A percentile compares a stretch with the other conserved stretches of the same genome.
Evolutionary conservation across 2,113 vertebrate species (phyloP).

Genomic region (Potamarius usumacintae): DNA sequence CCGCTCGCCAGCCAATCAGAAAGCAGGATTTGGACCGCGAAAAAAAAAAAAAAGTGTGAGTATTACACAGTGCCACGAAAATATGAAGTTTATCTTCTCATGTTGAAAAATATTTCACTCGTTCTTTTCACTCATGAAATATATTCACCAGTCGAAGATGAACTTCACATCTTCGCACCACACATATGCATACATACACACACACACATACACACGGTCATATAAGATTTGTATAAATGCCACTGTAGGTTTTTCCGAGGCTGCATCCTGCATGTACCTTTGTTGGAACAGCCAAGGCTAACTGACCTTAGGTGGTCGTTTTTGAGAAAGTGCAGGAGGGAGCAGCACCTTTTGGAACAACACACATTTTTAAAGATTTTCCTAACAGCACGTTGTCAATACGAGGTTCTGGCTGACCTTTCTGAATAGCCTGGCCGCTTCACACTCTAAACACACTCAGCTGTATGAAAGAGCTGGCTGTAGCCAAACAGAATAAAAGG

Average conservation of each 20-base stretch:
- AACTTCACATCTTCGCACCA: too few species aligned
- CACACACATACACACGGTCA: neutral
- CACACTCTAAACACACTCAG: conserved; percentile 38
- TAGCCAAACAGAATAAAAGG: conserved; percentile 41
- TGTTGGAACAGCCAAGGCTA: conserved; percentile 6
- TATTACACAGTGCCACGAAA: too few species aligned
- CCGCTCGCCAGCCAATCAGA: too few species aligned
- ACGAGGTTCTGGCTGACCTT: conserved; percentile 51
- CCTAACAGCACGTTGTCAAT: conserved; percentile 45
- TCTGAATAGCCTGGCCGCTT: conserved; percentile 26
- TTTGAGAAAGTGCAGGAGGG: conserved; percentile 32
- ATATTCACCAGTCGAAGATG: too few species aligned
- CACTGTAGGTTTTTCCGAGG: neutral
- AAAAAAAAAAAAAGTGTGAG: too few species aligned
- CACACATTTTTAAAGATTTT: conserved; percentile 51
- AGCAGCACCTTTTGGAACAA: conserved; percentile 47
- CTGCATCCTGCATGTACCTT: neutral
- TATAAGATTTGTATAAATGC: neutral
- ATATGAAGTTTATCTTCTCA: too few species aligned
- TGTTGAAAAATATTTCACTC: too few species aligned
- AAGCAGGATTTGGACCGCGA: too few species aligned
- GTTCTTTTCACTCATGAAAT: too few species aligned
- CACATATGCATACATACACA: too few species aligned
- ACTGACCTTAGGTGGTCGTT: conserved; percentile 39
- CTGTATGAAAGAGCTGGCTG: conserved; percentile 37